Evolutionary conservation across 2,888 invertebrate species (phyloP).

Genomic region (Malacosoma neustria): DNA sequence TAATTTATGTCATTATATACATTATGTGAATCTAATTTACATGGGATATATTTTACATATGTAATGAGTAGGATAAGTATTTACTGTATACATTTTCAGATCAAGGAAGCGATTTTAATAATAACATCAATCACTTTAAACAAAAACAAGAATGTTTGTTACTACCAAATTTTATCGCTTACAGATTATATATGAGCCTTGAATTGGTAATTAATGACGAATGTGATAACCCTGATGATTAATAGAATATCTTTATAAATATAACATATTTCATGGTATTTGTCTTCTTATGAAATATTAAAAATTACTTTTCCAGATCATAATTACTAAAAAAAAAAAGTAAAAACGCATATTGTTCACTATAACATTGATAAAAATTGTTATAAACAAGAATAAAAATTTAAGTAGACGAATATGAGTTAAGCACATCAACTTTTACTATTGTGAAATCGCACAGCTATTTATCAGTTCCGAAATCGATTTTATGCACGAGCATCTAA

Average conservation of each 20-base stretch:
- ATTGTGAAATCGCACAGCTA: conserved; percentile 23
- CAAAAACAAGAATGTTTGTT: conserved; percentile 21
- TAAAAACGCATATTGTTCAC: too few relatives aligned
- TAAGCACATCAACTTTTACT: conserved; percentile 28
- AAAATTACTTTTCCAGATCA: too few relatives aligned
- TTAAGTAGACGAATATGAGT: too few relatives aligned
- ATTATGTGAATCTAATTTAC: not conserved
- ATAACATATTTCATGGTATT: not conserved
- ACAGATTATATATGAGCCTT: conserved; percentile 22
- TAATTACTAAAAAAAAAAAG: too few relatives aligned
- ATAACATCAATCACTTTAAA: conserved; percentile 11
- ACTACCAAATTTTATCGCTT: conserved; percentile 19
- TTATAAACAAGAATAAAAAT: too few relatives aligned
- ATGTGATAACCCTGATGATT: conserved; percentile 15
- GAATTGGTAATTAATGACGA: conserved; percentile 21
- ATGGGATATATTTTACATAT: conserved; percentile 5
- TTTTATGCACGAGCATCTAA: conserved; percentile 31
- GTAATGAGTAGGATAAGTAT: not conserved
- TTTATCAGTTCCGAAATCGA: conserved; percentile 30
- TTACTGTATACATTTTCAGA: conserved; percentile 1
- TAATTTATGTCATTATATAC: too few relatives aligned
- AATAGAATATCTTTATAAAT: conserved; percentile 9
- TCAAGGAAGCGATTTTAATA: conserved; percentile 12
- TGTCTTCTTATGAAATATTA: too few relatives aligned
- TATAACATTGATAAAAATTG: too few relatives aligned